Evolutionary conservation across 2,888 invertebrate species (phyloP).

Genomic region (Steinernema scapterisci): DNA sequence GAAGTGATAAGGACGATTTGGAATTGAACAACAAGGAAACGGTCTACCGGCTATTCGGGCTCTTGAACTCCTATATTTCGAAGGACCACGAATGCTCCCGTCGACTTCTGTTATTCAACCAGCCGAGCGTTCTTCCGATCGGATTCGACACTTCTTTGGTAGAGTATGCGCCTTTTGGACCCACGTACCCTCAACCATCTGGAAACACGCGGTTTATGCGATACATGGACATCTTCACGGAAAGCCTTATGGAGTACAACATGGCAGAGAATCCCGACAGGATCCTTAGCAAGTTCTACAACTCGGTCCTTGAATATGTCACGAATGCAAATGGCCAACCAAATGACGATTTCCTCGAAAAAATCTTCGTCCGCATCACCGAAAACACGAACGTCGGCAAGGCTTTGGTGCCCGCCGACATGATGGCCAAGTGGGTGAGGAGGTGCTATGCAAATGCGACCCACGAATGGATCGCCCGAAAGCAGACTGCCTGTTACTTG

Average conservation of each 20-base stretch:
- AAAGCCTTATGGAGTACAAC: background rate
- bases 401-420: background rate
- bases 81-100: constrained; percentile 14
- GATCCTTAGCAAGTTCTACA: background rate
- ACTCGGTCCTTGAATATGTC: background rate
- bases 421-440: constrained; percentile 3
- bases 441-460: constrained; percentile 11
- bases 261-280: background rate
- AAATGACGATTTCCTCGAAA: background rate
- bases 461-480: constrained; percentile 1
- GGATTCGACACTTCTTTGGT: background rate
- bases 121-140: constrained; percentile 3
- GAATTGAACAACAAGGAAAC: background rate
- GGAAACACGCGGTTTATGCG: background rate
- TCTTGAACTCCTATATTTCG: background rate
- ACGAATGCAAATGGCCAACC: background rate
- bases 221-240: constrained; percentile 3
- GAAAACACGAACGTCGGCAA: background rate
- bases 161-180: constrained; percentile 14
- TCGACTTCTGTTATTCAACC: constrained; percentile 4
- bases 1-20: background rate
- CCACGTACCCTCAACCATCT: constrained; percentile 8
- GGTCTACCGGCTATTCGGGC: background rate
- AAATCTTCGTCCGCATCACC: background rate
- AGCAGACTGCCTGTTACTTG: constrained; percentile 7